Percentiles rank a stretch among this genome's conserved stretches.
Conservation (phyloP, 2,113 vertebrate species). For the human region GRCh38 chr17:18172501-18173000, state of each 20-base stretch:
- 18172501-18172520: neutral
- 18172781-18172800: neutral
- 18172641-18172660: neutral
- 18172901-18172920: neutral
- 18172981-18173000: neutral
- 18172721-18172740: too few species aligned
- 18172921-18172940: neutral
- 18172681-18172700: fast-evolving
- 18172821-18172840: neutral
- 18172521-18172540: fast-evolving
- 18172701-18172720: neutral
- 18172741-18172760: neutral
- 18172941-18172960: neutral
- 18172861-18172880: neutral
- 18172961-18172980: neutral
- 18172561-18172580: neutral
- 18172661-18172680: neutral
- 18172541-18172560: neutral
- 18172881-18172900: neutral
- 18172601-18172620: neutral
- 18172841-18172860: neutral
- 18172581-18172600: neutral
- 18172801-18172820: neutral
- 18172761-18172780: neutral
- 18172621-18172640: neutral